A percentile compares a stretch with the other conserved stretches of the same genome.
Conservation (phyloP, 2,113 vertebrate genomes). For the Leptodactylus fuscus region DNA sequence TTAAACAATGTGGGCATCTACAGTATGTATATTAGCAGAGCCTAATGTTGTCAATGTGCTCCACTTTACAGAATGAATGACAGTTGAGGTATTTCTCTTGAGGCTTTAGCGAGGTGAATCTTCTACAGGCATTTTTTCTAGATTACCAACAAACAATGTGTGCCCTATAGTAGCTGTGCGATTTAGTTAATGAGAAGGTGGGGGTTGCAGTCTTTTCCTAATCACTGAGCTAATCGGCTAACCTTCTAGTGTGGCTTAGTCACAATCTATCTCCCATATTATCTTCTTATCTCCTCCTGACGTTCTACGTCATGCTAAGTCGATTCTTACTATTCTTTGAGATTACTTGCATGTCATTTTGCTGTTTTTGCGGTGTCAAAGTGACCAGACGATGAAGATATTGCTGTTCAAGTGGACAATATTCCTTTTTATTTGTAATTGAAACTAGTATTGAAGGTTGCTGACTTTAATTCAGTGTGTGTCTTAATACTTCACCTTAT, state of each 20-base stretch:
- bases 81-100: background rate
- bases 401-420: background rate
- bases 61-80: background rate
- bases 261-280: conserved; percentile 73
- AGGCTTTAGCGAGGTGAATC: background rate
- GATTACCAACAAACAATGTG: background rate
- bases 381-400: background rate
- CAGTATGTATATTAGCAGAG: background rate
- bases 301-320: conserved; percentile 66
- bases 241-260: conserved; percentile 75
- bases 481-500: background rate
- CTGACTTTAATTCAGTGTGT: background rate
- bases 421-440: background rate
- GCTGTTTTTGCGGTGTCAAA: conserved; percentile 44
- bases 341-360: conserved; percentile 57
- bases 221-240: conserved; percentile 65
- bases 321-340: conserved; percentile 58
- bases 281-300: conserved; percentile 85
- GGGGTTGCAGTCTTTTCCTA: background rate
- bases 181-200: background rate
- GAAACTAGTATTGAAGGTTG: background rate
- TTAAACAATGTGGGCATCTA: background rate
- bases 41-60: background rate
- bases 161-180: background rate
- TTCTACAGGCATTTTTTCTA: no score